These are phyloP conservation scores for Cyclopterus lumpus DNA, from an alignment of 2,797 vertebrate genomes.

Conservation along the genomic window DNA sequence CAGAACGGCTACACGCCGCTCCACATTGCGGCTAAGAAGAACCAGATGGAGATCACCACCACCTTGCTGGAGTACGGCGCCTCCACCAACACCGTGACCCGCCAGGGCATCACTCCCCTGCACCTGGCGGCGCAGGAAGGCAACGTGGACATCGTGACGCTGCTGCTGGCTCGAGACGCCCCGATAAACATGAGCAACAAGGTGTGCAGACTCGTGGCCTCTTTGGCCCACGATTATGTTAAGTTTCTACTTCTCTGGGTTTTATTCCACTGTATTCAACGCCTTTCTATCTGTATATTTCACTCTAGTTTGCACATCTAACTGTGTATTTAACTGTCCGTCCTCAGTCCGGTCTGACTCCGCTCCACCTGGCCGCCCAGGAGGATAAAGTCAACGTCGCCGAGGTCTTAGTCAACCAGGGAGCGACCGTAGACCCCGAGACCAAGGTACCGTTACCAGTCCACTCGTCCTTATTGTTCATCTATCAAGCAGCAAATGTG, in stretches of 20 bases:
- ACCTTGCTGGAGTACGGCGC: conserved; percentile 96
- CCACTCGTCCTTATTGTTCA: not conserved
- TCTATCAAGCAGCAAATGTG: not conserved
- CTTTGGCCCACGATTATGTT: not conserved
- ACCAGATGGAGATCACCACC: conserved; percentile 98
- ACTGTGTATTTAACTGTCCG: conserved; percentile 10
- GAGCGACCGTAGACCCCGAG: conserved; percentile 88
- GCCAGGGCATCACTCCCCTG: conserved; percentile 94
- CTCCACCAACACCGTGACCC: conserved; percentile 91
- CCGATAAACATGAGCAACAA: conserved; percentile 93
- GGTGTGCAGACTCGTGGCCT: conserved; percentile 66
- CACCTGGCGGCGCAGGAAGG: conserved; percentile 97
- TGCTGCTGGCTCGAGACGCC: conserved; percentile 93
- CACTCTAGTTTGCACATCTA: not conserved
- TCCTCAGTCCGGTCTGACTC: conserved; percentile 92
- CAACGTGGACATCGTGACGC: conserved; percentile 94
- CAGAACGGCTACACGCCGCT: conserved; percentile 98
- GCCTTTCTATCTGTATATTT: not conserved
- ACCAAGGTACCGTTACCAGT: conserved; percentile 88
- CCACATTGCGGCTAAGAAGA: conserved; percentile 98
- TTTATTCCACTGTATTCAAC: not conserved
- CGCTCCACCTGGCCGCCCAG: conserved; percentile 95
- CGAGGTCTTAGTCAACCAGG: conserved; percentile 94
- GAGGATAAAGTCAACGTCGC: conserved; percentile 97
- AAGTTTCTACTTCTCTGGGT: not conserved